Evolutionary conservation across 2,797 vertebrate genomes (phyloP).

Genomic region (Hypotaenidia okinawae): DNA sequence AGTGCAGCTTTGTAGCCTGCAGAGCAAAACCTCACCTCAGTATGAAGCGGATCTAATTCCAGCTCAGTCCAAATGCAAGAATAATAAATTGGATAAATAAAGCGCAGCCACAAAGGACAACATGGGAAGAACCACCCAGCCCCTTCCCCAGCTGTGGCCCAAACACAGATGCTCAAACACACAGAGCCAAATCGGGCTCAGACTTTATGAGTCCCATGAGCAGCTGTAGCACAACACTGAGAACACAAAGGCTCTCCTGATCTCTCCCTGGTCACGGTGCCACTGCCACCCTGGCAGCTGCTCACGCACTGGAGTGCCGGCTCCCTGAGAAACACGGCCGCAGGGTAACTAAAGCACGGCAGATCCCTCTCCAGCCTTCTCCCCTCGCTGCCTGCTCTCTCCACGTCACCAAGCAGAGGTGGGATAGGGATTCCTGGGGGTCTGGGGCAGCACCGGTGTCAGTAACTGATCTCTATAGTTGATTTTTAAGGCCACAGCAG

Average conservation of each 20-base stretch:
- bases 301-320: neutral
- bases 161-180: neutral
- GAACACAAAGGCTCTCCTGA: neutral
- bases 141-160: neutral
- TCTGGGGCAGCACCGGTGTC: neutral
- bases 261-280: neutral
- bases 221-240: neutral
- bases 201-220: neutral
- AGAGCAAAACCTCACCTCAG: conserved; percentile 3
- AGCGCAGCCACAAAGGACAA: conserved; percentile 40
- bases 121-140: neutral
- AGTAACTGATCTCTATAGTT: neutral
- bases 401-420: neutral
- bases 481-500: neutral
- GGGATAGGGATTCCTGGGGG: neutral
- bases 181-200: neutral
- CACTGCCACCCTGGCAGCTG: neutral
- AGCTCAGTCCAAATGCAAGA: conserved; percentile 42
- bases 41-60: neutral
- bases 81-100: conserved; percentile 40
- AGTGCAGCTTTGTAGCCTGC: neutral
- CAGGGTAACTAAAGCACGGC: neutral
- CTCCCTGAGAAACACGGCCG: neutral
- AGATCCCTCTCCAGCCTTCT: neutral
- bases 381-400: neutral